These are phyloP conservation scores for Melanotaenia duboulayi DNA, from an alignment of 2,113 vertebrate species.

Conservation along the genomic window DNA sequence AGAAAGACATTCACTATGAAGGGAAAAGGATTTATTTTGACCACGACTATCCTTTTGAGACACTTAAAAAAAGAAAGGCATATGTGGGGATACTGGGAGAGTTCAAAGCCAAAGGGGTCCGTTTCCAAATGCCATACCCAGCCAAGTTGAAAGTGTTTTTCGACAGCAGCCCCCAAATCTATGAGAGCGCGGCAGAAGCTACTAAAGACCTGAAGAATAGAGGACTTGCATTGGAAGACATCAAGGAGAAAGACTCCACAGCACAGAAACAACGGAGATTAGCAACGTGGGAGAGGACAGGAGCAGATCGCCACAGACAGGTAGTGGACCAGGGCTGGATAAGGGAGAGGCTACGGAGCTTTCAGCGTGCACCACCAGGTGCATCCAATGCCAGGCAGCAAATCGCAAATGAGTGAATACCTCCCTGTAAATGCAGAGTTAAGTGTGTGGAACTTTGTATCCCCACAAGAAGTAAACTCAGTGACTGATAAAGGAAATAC, in stretches of 20 bases:
- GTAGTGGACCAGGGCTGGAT: too few species aligned
- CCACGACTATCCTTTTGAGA: background rate
- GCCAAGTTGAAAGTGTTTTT: background rate
- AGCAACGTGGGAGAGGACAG: too few species aligned
- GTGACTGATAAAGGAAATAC: too few species aligned
- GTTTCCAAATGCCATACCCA: slow-evolving; percentile 1
- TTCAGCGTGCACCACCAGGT: too few species aligned
- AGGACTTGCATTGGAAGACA: background rate
- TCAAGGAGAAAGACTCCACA: background rate
- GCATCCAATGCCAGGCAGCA: too few species aligned
- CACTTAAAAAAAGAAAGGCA: slow-evolving; percentile 4
- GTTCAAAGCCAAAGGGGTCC: slow-evolving; percentile 14
- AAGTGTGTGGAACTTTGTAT: too few species aligned
- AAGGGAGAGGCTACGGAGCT: too few species aligned
- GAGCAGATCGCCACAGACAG: too few species aligned
- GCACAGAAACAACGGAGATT: background rate
- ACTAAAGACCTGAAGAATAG: slow-evolving; percentile 9
- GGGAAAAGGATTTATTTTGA: background rate
- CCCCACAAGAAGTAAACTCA: too few species aligned
- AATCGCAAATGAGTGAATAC: too few species aligned
- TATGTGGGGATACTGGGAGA: slow-evolving; percentile 3
- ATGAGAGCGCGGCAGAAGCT: background rate
- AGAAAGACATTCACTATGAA: background rate
- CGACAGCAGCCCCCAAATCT: background rate
- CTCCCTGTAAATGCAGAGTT: too few species aligned